Evolutionary conservation across 2,888 invertebrate genomes (phyloP).

Genomic region (Drosophila peninsularis): DNA sequence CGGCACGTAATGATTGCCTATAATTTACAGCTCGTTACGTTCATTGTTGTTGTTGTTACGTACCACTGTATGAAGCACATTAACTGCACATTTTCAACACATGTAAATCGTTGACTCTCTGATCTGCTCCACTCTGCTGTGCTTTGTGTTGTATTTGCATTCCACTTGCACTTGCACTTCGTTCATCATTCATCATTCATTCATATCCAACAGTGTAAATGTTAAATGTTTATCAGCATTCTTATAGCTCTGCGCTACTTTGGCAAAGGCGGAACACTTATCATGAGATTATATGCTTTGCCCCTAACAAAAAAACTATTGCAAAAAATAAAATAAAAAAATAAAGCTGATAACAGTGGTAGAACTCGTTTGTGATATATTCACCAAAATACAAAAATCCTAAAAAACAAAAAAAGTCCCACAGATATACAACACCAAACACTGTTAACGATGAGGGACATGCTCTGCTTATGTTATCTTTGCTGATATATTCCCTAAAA

Average conservation of each 20-base stretch:
- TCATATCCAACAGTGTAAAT: slow-evolving; percentile 17
- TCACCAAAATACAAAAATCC: not conserved
- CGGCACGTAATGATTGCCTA: slow-evolving; percentile 54
- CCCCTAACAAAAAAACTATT: slow-evolving; percentile 33
- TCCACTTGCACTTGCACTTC: slow-evolving; percentile 9
- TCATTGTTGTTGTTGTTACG: slow-evolving; percentile 29
- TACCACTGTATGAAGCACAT: slow-evolving; percentile 31
- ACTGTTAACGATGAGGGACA: not conserved
- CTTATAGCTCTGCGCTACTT: slow-evolving; percentile 31
- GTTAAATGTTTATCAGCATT: slow-evolving; percentile 49
- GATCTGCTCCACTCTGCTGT: slow-evolving; percentile 6
- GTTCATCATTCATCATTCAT: slow-evolving; percentile 19
- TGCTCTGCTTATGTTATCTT: not conserved
- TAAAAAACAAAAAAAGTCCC: not conserved
- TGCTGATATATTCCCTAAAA: not conserved
- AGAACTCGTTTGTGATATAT: not conserved
- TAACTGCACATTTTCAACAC: slow-evolving; percentile 39
- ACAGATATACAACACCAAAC: not conserved
- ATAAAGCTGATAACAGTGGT: slow-evolving; percentile 8
- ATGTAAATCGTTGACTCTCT: slow-evolving; percentile 21
- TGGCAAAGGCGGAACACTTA: slow-evolving; percentile 40
- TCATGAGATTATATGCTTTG: slow-evolving; percentile 62
- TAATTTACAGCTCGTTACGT: slow-evolving; percentile 57
- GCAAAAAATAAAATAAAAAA: not conserved
- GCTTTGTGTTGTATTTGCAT: slow-evolving; percentile 18